These are phyloP conservation scores for Epistrophella euchroma DNA, from an alignment of 2,888 invertebrate genomes.

Conservation along the genomic window DNA sequence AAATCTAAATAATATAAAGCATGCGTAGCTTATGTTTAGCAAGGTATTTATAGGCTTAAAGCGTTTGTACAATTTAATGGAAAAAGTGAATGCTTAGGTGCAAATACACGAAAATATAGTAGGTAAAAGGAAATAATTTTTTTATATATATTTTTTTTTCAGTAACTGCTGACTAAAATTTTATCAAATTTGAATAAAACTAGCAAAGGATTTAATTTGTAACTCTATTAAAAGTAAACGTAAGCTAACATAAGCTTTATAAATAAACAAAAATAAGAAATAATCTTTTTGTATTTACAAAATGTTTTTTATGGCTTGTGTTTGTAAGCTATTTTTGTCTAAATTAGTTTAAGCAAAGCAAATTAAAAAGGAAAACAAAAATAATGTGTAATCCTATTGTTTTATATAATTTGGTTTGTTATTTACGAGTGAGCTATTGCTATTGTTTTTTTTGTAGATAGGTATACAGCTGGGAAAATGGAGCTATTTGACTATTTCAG, in stretches of 20 bases:
- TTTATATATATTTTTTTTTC: conserved; percentile 8
- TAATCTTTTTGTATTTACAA: conserved; percentile 59
- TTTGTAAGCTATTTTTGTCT: conserved; percentile 27
- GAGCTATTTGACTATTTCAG: too few species aligned
- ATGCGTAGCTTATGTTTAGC: conserved; percentile 48
- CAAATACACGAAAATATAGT: conserved; percentile 24
- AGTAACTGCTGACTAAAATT: conserved; percentile 72
- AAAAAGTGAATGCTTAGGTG: conserved; percentile 59
- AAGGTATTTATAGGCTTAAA: conserved; percentile 12
- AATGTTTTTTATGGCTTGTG: conserved; percentile 22
- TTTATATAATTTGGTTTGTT: not conserved
- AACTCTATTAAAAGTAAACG: conserved; percentile 28
- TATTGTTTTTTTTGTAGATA: not conserved
- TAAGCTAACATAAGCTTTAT: not conserved
- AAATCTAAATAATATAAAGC: conserved; percentile 22
- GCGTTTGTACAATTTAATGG: conserved; percentile 46
- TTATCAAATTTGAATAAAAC: conserved; percentile 67
- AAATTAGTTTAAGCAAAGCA: conserved; percentile 29
- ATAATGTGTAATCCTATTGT: conserved; percentile 19
- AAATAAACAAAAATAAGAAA: conserved; percentile 1
- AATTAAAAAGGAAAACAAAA: conserved; percentile 1
- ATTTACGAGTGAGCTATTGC: not conserved
- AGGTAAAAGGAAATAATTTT: conserved; percentile 5
- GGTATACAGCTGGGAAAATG: too few species aligned
- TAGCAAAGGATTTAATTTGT: conserved; percentile 51